phyloP scores from a whole-genome alignment of 1,140 invertebrate genomes.

The Elysia chlorotica region DNA sequence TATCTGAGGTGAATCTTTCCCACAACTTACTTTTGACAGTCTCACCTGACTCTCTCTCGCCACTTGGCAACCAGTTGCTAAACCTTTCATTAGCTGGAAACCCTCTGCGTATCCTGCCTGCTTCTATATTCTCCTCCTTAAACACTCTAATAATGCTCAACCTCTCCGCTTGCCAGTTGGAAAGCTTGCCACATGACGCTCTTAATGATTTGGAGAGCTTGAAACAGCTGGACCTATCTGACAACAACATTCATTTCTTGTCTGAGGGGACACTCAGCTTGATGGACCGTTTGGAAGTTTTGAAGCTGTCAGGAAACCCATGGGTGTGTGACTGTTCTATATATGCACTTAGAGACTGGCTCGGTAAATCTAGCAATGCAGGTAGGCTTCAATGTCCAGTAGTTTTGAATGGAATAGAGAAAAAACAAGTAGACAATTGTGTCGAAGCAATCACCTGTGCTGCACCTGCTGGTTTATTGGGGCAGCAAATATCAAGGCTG shows the following conservation, averaged over 20 bases:
- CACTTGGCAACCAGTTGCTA: conserved; percentile 27
- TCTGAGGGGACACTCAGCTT: conserved; percentile 27
- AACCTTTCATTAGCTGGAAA: conserved; percentile 38
- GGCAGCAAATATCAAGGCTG: conserved; percentile 20
- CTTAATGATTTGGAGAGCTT: conserved; percentile 31
- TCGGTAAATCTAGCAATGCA: neutral
- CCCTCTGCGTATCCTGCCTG: conserved; percentile 30
- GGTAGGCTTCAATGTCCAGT: conserved; percentile 22
- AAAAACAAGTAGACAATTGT: too few species aligned
- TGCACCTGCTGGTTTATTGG: conserved; percentile 16
- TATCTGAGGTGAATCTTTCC: conserved; percentile 37
- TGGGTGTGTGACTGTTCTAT: conserved; percentile 49
- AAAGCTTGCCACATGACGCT: conserved; percentile 16
- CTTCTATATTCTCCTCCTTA: conserved; percentile 30
- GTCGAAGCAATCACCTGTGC: too few species aligned
- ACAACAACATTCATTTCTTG: conserved; percentile 37
- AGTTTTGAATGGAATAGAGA: neutral
- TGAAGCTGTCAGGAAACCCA: conserved; percentile 35
- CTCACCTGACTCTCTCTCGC: conserved; percentile 19
- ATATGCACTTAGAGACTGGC: conserved; percentile 37
- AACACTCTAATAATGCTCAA: conserved; percentile 36
- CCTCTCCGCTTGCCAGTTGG: conserved; percentile 39
- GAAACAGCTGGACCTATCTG: conserved; percentile 35
- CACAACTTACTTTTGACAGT: conserved; percentile 36
- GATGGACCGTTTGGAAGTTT: conserved; percentile 24